Percentiles rank a stretch among this genome's conserved stretches.
Conservation (phyloP, 2,888 invertebrate genomes). For the Plemyria rubiginata region DNA sequence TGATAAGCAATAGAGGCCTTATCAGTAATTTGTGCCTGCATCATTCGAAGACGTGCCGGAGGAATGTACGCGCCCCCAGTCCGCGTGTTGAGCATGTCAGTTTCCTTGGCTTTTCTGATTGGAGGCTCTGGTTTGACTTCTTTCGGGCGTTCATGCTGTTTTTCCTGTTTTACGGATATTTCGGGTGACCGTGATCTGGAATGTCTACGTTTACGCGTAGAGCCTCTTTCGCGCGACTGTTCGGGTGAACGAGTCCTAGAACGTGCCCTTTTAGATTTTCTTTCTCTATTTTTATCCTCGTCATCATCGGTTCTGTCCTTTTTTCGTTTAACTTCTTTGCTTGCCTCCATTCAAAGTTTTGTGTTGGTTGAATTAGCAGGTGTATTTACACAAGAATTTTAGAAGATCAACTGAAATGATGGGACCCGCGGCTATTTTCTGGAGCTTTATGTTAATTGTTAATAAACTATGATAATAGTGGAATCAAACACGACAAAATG, state of each 20-base stretch:
- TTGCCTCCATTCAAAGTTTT: constrained; percentile 58
- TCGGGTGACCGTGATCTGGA: constrained; percentile 65
- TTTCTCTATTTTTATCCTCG: constrained; percentile 56
- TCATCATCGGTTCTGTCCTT: constrained; percentile 60
- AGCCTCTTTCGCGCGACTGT: constrained; percentile 52
- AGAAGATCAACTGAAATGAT: not conserved
- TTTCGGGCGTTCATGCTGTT: constrained; percentile 48
- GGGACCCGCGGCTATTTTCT: too few relatives aligned
- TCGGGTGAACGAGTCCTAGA: constrained; percentile 62
- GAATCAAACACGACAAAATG: too few relatives aligned
- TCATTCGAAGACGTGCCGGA: constrained; percentile 96
- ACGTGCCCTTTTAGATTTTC: constrained; percentile 61
- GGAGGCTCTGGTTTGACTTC: constrained; percentile 54
- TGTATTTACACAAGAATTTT: not conserved
- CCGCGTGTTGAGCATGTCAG: constrained; percentile 90
- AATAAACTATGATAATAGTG: too few relatives aligned
- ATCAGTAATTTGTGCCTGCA: constrained; percentile 98
- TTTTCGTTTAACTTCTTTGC: constrained; percentile 64
- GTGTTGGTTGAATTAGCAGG: not conserved
- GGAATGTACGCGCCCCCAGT: constrained; percentile 99
- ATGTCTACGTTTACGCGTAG: constrained; percentile 64
- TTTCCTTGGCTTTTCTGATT: constrained; percentile 64
- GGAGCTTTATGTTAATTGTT: too few relatives aligned
- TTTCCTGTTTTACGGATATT: constrained; percentile 56
- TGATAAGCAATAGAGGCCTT: constrained; percentile 98